Percentiles rank a stretch among this genome's conserved stretches.
Conservation (phyloP, 2,797 vertebrate genomes). For the Poecilia wingei region DNA sequence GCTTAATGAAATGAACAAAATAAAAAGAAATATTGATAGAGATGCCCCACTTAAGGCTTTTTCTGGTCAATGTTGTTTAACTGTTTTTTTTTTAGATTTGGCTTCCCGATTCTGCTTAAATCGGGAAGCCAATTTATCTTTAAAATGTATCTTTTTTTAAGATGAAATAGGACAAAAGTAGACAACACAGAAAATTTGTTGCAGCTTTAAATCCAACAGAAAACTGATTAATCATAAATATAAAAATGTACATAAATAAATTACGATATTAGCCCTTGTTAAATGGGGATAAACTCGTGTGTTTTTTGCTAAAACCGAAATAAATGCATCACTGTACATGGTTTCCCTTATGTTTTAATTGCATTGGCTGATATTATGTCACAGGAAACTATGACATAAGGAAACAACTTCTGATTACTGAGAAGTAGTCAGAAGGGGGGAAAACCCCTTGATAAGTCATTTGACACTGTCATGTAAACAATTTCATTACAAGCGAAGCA, state of each 20-base stretch:
- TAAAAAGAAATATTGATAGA: neutral
- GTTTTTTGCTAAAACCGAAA: too few species aligned
- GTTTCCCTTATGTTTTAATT: too few species aligned
- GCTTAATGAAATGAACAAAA: slow-evolving; percentile 14
- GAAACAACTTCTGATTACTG: too few species aligned
- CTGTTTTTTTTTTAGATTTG: neutral
- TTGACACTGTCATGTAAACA: too few species aligned
- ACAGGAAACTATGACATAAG: too few species aligned
- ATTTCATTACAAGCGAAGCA: too few species aligned
- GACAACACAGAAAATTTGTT: neutral
- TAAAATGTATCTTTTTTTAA: neutral
- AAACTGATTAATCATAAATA: neutral
- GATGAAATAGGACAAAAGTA: neutral
- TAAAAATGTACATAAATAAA: neutral
- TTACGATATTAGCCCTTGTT: neutral
- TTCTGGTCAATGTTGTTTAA: neutral
- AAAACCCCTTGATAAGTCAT: too few species aligned
- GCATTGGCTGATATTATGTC: too few species aligned
- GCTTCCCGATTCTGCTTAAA: neutral
- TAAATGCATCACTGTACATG: too few species aligned
- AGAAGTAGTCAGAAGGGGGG: too few species aligned
- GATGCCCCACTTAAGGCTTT: neutral
- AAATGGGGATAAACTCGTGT: too few species aligned
- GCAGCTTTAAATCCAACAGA: neutral
- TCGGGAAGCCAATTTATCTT: too few species aligned